Conservation (phyloP, 2,797 vertebrate species). For the Hephaestus fuliginosus region DNA sequence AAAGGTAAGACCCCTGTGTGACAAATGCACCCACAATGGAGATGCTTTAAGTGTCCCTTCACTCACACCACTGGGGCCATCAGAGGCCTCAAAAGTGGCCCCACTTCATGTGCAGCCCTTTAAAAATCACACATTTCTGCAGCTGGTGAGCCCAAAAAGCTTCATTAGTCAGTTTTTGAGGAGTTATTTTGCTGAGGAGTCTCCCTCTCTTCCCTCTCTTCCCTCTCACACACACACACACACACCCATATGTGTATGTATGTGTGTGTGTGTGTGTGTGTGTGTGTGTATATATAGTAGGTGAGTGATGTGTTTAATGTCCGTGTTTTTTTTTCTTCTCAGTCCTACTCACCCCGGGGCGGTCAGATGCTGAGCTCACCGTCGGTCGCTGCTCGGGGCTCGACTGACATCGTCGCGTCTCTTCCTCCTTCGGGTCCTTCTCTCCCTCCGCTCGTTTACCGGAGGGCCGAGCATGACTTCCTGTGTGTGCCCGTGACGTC, state of each 20-base stretch:
- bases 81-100: background rate
- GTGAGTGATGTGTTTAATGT: no score
- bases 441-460: constrained; percentile 27
- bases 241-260: background rate
- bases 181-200: background rate
- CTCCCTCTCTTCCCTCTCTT: background rate
- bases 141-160: background rate
- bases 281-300: background rate
- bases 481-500: constrained; percentile 72
- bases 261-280: background rate
- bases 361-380: constrained; percentile 22
- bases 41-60: no score
- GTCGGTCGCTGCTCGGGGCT: constrained; percentile 21
- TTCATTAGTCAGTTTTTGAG: background rate
- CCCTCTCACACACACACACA: background rate
- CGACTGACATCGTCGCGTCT: constrained; percentile 43
- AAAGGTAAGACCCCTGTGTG: background rate
- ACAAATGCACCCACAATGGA: background rate
- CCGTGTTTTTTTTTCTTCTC: background rate
- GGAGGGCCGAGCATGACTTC: constrained; percentile 67
- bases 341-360: constrained; percentile 61
- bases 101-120: background rate
- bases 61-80: background rate
- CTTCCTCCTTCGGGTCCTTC: constrained; percentile 9
- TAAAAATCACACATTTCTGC: no score